Evolutionary conservation across 2,113 vertebrate species (phyloP), one percentile per base, ranked within the genome.

Genomic region (Gila orcuttii): DNA sequence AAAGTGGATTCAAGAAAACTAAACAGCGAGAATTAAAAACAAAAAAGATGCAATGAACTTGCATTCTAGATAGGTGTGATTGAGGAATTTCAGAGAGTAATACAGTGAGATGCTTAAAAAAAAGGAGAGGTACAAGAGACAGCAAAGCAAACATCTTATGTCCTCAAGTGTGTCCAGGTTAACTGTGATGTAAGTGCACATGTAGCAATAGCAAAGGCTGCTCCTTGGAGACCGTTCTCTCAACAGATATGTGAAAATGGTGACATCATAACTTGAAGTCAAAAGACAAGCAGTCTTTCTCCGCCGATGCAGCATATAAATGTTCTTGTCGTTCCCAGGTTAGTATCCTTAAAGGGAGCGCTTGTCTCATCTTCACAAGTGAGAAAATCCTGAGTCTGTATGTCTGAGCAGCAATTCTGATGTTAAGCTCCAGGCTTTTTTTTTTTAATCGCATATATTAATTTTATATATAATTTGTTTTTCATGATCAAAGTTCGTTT

Each of bases 361-460:
- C 52, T 28, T 45, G 84, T 89, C 86, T 89, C 81, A 62, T 91
- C 91, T 93, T 91, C 90, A 95, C 94, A 93, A 89, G 85, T 89
- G 88, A 92, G 93, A 92, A 95, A 95, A 96, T 95, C 98, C 98
- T 99, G 98, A 99, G 98, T 97, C 96, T 96, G 95, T 75, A 75
- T 96, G 95, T 95, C 95, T 95, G 96, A 98, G 97, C 97, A 98
- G 98, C 98, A 98, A 96, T 93, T 95, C 95, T 97, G 96, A 97
- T 96, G 96, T 96, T 95, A 89, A 96, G 95, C 96, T 96, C 96
- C 96, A 96, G 93, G 96, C 96, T 95, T 93, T 87, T 88, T 86
- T 87, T 86, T 87, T 85, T 90, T 84, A 78, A 86, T 87, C 92
- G 91, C 91, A 95, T 94, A 95, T 94, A 94, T 96, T 96, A 94